These are phyloP conservation scores for Papilio protenor DNA, from an alignment of 2,888 invertebrate species.

Conservation along the genomic window DNA sequence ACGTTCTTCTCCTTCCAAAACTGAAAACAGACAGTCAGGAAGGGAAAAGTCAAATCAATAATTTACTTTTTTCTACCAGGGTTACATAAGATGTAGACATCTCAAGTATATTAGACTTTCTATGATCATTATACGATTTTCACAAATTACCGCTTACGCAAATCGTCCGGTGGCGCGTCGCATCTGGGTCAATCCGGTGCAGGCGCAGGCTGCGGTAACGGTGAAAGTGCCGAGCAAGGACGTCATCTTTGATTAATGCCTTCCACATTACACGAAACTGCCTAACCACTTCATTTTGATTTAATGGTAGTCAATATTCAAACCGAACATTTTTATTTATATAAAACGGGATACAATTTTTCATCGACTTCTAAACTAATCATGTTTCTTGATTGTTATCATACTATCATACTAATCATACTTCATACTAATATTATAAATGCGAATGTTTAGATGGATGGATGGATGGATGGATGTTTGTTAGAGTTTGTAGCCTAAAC, in stretches of 20 bases:
- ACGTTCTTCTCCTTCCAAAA: too few relatives aligned
- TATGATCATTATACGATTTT: constrained; percentile 11
- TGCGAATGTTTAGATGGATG: too few relatives aligned
- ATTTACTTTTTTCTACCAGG: neutral
- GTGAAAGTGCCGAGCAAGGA: constrained; percentile 43
- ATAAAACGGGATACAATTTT: neutral
- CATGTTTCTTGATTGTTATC: too few relatives aligned
- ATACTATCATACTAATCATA: too few relatives aligned
- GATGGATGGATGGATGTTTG: too few relatives aligned
- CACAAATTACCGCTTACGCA: constrained; percentile 35
- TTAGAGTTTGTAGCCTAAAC: too few relatives aligned
- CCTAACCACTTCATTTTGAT: neutral
- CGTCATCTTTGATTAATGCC: constrained; percentile 42
- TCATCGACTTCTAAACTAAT: too few relatives aligned
- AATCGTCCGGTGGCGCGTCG: constrained; percentile 9
- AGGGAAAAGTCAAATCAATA: neutral
- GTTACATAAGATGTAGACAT: neutral
- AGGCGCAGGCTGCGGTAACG: constrained; percentile 14
- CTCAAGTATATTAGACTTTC: constrained; percentile 6
- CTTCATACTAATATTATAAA: too few relatives aligned
- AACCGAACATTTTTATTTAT: neutral
- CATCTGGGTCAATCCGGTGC: constrained; percentile 34
- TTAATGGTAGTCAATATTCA: neutral
- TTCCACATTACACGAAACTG: neutral
- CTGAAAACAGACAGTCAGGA: neutral